Percentiles rank a stretch among this genome's conserved stretches.
phyloP scores from a whole-genome alignment of 2,797 vertebrate species.

The Malurus leucopterus region DNA sequence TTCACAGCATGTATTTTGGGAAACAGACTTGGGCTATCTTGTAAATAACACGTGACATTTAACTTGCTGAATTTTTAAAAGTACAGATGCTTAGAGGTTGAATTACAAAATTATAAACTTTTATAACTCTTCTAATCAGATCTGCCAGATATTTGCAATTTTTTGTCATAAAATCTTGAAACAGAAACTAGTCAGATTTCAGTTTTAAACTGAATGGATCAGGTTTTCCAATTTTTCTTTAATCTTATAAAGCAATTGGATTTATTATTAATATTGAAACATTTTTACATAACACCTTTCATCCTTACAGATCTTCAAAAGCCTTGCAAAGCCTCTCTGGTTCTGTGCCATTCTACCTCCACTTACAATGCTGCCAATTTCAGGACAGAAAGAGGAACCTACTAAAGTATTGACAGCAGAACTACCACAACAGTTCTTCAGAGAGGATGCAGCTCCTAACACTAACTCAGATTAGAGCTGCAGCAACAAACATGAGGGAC shows the following conservation, averaged over 20 bases:
- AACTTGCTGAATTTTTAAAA: conserved; percentile 25
- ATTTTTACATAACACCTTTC: background rate
- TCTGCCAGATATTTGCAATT: background rate
- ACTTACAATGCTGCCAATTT: background rate
- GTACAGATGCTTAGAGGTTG: background rate
- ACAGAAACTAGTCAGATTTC: background rate
- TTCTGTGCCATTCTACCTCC: background rate
- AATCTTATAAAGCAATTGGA: background rate
- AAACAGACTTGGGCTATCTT: conserved; percentile 17
- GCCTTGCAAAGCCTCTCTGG: background rate
- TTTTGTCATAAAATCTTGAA: conserved; percentile 20
- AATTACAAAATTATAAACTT: conserved; percentile 22
- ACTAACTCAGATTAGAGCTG: background rate
- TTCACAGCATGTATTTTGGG: conserved; percentile 10
- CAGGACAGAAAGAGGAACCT: background rate
- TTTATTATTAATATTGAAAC: conserved; percentile 9
- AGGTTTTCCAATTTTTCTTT: background rate
- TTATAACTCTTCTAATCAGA: background rate
- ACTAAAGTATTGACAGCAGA: background rate
- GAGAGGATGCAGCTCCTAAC: background rate
- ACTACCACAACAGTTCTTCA: background rate
- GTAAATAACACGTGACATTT: conserved; percentile 51
- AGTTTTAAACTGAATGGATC: background rate
- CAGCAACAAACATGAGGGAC: background rate
- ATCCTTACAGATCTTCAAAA: background rate